Percentiles rank a stretch among this genome's conserved stretches.
Conservation (phyloP, 2,888 invertebrate genomes). For the Stenodema calcarata region DNA sequence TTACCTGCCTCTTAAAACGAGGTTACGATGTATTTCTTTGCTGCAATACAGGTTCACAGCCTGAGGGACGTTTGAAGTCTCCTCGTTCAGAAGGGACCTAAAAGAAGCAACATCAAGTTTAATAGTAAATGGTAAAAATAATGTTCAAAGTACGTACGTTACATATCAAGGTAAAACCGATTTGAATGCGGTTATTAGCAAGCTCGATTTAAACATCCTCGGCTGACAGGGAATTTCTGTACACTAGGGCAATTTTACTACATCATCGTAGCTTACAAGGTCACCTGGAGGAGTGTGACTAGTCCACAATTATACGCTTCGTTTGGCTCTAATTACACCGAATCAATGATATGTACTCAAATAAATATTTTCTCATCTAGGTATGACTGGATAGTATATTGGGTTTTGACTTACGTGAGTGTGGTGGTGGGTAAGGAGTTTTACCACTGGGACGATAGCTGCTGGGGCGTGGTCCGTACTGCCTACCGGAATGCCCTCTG, state of each 20-base stretch:
- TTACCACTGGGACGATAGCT: background rate
- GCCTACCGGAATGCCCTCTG: conserved; percentile 9
- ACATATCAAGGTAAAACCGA: too few relatives aligned
- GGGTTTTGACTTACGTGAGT: background rate
- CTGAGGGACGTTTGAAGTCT: background rate
- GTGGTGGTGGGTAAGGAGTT: background rate
- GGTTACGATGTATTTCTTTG: background rate
- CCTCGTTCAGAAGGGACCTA: background rate
- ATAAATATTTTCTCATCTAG: background rate
- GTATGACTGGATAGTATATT: background rate
- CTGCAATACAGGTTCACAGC: conserved; percentile 26
- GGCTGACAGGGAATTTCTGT: too few relatives aligned
- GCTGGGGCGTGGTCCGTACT: background rate
- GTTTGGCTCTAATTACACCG: too few relatives aligned
- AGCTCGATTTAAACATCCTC: too few relatives aligned
- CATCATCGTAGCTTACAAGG: too few relatives aligned
- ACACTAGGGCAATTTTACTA: too few relatives aligned
- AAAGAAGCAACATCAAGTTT: background rate
- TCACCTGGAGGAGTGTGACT: too few relatives aligned
- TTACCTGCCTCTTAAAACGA: background rate
- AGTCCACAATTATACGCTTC: too few relatives aligned
- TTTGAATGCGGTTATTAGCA: too few relatives aligned
- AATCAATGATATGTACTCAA: too few relatives aligned
- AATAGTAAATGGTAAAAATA: background rate
- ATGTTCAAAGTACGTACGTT: too few relatives aligned